Conservation (phyloP, 2,888 invertebrate species). For the Belgica antarctica region DNA sequence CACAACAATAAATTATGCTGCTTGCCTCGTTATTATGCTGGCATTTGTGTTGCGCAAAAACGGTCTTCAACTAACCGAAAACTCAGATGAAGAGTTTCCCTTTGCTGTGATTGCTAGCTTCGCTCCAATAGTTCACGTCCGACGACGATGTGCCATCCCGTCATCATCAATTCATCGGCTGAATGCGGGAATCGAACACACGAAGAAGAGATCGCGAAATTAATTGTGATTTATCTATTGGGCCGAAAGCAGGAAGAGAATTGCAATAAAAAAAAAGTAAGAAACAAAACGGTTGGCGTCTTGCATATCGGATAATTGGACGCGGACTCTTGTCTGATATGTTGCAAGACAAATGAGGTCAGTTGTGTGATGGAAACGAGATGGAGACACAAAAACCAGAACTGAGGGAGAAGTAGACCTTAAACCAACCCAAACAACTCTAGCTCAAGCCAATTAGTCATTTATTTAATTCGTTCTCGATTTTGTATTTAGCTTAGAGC, state of each 20-base stretch:
- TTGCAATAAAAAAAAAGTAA: not conserved
- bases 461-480: slow-evolving; percentile 29
- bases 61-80: not conserved
- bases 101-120: too few species aligned
- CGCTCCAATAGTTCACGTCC: slow-evolving; percentile 19
- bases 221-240: slow-evolving; percentile 30
- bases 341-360: slow-evolving; percentile 30
- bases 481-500: not conserved
- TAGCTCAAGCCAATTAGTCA: slow-evolving; percentile 32
- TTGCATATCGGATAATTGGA: slow-evolving; percentile 23
- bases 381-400: not conserved
- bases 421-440: not conserved
- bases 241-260: slow-evolving; percentile 18
- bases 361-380: slow-evolving; percentile 20
- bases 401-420: not conserved
- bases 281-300: slow-evolving; percentile 4
- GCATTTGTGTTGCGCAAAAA: not conserved
- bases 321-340: slow-evolving; percentile 7
- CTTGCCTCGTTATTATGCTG: not conserved
- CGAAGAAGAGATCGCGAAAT: not conserved
- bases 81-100: not conserved
- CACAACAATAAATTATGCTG: slow-evolving; percentile 21
- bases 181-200: too few species aligned
- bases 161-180: slow-evolving; percentile 15
- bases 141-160: not conserved